Evolutionary conservation across 1,140 invertebrate species (phyloP), one percentile per base, ranked within the genome.

Genomic region (Lepidurus arcticus): DNA sequence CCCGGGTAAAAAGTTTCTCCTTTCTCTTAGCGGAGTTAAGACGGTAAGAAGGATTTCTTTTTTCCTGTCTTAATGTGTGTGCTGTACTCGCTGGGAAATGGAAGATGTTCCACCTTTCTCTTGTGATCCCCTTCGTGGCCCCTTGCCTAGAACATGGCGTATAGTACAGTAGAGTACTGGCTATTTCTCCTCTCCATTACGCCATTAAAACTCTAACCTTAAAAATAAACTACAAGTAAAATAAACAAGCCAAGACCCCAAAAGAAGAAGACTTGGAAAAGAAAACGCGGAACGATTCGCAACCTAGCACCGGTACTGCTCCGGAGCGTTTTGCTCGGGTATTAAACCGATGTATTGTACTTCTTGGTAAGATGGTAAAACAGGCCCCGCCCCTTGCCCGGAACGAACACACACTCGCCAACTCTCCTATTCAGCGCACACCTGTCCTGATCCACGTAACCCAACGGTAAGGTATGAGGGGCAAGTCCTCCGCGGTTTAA

Each of bases 391-490:
- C 34, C 34, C 34, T 34, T 34, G 34, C 34, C 34, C 53, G 53
- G 53, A 13, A 65, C n/a, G 53, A 65, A 21, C 53, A 65, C 45
- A 47, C 53, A 65, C 53, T 65, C 53, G 53, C 53, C 53, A 65
- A 65, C 53, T 65, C 53, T 16, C n/a, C 53, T 65, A 65, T 65
- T 65, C 16, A 65, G 53, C 53, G 16, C 53, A 65, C 53, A 65
- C 53, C 53, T 65, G 53, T 65, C 53, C 53, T 65, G 53, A n/a
- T 65, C 53, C 53, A 65, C 53, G 53, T 16, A 65, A 65, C 53
- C 53, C 53, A 65, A 65, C 53, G 16, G 21, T 13, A 65, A 65
- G 13, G 16, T 65, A 65, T 65, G 21, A 65, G 21, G 53, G 53
- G 53, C 53, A 65, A 65, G 53, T 65, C 53, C 21, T 65, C 53